These are phyloP conservation scores for Petromus typicus DNA, from an alignment of 2,113 vertebrate species.

Conservation along the genomic window DNA sequence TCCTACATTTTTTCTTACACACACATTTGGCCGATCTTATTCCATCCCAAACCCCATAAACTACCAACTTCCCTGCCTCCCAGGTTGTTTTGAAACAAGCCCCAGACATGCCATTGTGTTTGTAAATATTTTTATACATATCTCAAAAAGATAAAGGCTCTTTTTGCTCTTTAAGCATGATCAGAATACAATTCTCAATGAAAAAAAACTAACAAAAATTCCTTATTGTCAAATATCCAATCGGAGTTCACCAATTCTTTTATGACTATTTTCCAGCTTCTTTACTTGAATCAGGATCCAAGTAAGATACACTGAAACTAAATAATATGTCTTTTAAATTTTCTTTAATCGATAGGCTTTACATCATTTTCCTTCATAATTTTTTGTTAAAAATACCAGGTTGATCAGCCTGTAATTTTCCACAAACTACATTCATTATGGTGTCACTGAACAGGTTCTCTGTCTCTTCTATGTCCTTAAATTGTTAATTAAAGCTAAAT, in stretches of 20 bases:
- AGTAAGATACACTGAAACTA: neutral
- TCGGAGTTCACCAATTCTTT: neutral
- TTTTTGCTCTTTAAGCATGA: constrained; percentile 14
- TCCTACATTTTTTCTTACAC: neutral
- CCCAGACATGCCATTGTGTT: neutral
- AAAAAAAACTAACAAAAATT: constrained; percentile 21
- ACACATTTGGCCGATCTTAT: neutral
- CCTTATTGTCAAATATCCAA: neutral
- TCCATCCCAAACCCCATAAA: neutral
- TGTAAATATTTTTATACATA: constrained; percentile 10
- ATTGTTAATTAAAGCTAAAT: neutral
- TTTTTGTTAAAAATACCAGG: neutral
- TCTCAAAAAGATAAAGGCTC: constrained; percentile 11
- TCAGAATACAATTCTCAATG: constrained; percentile 9
- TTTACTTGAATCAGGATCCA: constrained; percentile 8
- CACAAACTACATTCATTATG: neutral
- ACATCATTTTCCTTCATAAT: neutral
- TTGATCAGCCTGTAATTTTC: neutral
- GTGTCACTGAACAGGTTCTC: constrained; percentile 7
- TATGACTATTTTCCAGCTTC: neutral
- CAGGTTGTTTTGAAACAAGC: neutral
- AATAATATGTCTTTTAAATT: neutral
- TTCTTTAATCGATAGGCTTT: constrained; percentile 6
- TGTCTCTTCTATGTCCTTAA: neutral
- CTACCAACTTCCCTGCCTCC: neutral